A percentile compares a stretch with the other conserved stretches of the same genome.
phyloP scores from a whole-genome alignment of 2,113 vertebrate species.

The Cololabis saira region DNA sequence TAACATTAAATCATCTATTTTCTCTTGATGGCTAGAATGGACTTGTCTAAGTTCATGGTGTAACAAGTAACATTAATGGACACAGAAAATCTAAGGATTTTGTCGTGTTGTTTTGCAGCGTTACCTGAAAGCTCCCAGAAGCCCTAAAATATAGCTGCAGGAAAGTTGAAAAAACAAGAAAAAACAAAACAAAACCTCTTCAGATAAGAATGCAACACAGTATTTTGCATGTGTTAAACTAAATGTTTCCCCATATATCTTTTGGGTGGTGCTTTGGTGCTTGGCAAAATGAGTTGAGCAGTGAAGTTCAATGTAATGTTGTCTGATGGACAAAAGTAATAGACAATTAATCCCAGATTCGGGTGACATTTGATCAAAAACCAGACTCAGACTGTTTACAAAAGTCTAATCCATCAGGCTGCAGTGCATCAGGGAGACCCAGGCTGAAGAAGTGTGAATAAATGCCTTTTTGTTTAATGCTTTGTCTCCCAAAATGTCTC shows the following conservation, averaged over 20 bases:
- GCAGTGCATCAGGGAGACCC: constrained; percentile 59
- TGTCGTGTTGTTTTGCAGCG: no score
- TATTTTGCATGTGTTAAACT: constrained; percentile 53
- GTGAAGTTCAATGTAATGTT: constrained; percentile 71
- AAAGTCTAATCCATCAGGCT: constrained; percentile 76
- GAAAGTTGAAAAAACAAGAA: no score
- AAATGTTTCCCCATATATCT: constrained; percentile 46
- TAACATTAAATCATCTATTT: no score
- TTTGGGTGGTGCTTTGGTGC: constrained; percentile 37
- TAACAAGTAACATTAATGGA: no score
- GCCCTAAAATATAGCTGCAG: no score
- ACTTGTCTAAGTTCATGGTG: no score
- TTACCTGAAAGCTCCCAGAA: no score
- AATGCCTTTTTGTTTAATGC: constrained; percentile 60
- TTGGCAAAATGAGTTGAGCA: constrained; percentile 64
- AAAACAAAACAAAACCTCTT: no score
- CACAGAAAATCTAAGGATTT: no score
- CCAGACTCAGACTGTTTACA: constrained; percentile 69
- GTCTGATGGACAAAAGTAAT: constrained; percentile 76
- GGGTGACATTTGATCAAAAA: constrained; percentile 79
- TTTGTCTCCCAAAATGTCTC: constrained; percentile 44
- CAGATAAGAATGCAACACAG: background rate
- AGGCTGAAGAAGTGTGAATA: constrained; percentile 43
- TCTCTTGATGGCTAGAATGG: no score
- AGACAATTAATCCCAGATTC: constrained; percentile 79